Percentiles rank a stretch among this genome's conserved stretches.
phyloP scores from a whole-genome alignment of 2,797 vertebrate species.

The Chloroceryle inda region DNA sequence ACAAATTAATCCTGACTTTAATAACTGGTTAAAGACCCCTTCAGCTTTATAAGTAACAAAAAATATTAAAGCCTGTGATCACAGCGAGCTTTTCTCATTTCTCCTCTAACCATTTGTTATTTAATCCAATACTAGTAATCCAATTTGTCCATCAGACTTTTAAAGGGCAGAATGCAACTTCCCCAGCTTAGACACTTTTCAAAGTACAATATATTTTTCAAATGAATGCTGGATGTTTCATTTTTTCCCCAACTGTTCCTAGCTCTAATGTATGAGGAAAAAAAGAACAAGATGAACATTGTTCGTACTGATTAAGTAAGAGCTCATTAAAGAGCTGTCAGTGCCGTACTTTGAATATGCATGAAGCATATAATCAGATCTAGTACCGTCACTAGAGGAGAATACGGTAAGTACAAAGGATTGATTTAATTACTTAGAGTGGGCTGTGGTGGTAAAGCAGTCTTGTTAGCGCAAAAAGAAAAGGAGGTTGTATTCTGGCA shows the following conservation, averaged over 20 bases:
- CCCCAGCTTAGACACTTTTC: constrained; percentile 90
- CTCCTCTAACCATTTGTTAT: constrained; percentile 94
- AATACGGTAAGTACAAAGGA: constrained; percentile 93
- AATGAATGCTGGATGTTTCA: constrained; percentile 88
- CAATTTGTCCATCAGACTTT: constrained; percentile 98
- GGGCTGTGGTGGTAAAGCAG: constrained; percentile 90
- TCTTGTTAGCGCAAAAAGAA: constrained; percentile 91
- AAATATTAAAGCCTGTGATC: constrained; percentile 95
- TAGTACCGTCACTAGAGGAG: constrained; percentile 90
- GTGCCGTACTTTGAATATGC: constrained; percentile 94
- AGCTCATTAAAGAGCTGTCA: constrained; percentile 99
- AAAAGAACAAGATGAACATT: constrained; percentile 97
- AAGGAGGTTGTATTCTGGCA: constrained; percentile 89
- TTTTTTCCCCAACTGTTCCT: constrained; percentile 85
- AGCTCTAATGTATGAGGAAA: constrained; percentile 88
- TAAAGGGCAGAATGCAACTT: constrained; percentile 93
- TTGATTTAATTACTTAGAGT: constrained; percentile 99
- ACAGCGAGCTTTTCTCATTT: constrained; percentile 93
- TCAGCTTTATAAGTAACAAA: constrained; percentile 90
- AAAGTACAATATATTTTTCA: constrained; percentile 93
- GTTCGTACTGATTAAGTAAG: constrained; percentile 97
- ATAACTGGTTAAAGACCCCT: constrained; percentile 96
- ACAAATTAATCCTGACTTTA: constrained; percentile 98
- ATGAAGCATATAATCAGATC: constrained; percentile 96
- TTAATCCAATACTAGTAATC: constrained; percentile 99